phyloP scores from a whole-genome alignment of 2,888 invertebrate species.

The Leptinotarsa juncta region DNA sequence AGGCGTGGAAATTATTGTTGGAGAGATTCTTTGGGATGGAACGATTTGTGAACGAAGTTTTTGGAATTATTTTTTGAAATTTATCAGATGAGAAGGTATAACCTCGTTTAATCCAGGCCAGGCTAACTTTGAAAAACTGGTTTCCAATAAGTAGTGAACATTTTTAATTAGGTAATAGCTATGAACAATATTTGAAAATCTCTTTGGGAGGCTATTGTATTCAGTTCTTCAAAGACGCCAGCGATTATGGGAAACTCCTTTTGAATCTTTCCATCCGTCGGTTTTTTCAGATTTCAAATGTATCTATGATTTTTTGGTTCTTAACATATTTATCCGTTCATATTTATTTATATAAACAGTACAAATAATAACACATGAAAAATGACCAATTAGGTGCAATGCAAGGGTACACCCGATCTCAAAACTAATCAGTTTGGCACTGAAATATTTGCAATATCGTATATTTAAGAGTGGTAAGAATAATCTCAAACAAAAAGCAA shows the following conservation, averaged over 20 bases:
- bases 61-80: background rate
- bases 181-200: background rate
- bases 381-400: conserved; percentile 34
- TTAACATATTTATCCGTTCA: conserved; percentile 13
- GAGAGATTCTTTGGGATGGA: background rate
- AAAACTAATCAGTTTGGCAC: conserved; percentile 35
- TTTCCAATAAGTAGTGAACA: no score
- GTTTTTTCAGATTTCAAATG: background rate
- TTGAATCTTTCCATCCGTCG: background rate
- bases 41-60: background rate
- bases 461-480: conserved; percentile 12
- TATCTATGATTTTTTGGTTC: background rate
- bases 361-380: conserved; percentile 15
- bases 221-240: background rate
- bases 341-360: conserved; percentile 9
- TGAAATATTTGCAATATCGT: conserved; percentile 28
- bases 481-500: conserved; percentile 8
- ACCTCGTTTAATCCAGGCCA: background rate
- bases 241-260: background rate
- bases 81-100: background rate
- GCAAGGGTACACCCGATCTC: conserved; percentile 39
- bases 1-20: background rate
- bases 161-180: no score
- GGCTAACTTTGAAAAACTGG: no score
- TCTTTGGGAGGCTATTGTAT: background rate